Evolutionary conservation across 2,113 vertebrate genomes (phyloP).

Genomic region (Polypterus senegalus): DNA sequence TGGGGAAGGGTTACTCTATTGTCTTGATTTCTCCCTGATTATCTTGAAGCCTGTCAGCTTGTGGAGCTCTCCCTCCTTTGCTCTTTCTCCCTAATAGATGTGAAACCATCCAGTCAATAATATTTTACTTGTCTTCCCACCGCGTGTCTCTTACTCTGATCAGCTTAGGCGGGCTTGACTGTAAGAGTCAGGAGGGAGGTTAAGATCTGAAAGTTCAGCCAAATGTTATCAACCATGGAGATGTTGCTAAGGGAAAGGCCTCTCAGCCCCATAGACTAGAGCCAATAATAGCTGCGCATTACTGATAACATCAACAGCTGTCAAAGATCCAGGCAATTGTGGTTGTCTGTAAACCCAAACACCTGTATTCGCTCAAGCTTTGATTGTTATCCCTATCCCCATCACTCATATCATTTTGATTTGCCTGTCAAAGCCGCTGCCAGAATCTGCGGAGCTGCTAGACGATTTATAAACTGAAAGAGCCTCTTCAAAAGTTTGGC

Average conservation of each 20-base stretch:
- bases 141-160: constrained; percentile 62
- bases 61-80: constrained; percentile 43
- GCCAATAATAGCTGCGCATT: constrained; percentile 69
- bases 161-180: constrained; percentile 64
- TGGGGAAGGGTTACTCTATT: constrained; percentile 48
- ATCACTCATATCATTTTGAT: constrained; percentile 74
- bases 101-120: constrained; percentile 78
- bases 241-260: constrained; percentile 69
- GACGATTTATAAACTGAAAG: constrained; percentile 76
- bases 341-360: constrained; percentile 87
- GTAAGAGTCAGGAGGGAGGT: constrained; percentile 79
- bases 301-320: constrained; percentile 86
- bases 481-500: constrained; percentile 60
- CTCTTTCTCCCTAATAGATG: constrained; percentile 77
- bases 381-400: constrained; percentile 79
- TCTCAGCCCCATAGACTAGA: constrained; percentile 56
- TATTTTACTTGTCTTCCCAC: constrained; percentile 73
- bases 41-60: constrained; percentile 74
- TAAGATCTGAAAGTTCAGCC: constrained; percentile 96
- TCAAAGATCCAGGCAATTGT: constrained; percentile 70
- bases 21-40: constrained; percentile 67
- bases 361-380: constrained; percentile 89
- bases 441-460: constrained; percentile 67
- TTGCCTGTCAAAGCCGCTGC: constrained; percentile 74
- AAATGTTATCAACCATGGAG: constrained; percentile 90